Conservation (phyloP, 92 coral and sea anemone species). For the Palythoa grandiflora region DNA sequence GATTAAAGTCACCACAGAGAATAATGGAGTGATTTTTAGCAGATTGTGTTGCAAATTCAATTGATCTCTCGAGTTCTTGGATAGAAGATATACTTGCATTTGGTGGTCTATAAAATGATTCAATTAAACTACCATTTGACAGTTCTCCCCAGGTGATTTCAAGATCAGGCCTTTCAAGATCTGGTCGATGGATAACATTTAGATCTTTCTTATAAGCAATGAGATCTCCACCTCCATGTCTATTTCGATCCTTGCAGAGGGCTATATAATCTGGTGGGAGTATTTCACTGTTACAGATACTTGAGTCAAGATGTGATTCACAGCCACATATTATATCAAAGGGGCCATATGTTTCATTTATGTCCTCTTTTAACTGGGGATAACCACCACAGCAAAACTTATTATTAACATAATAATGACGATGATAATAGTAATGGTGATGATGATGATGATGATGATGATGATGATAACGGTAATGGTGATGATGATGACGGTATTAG, state of each 20-base stretch:
- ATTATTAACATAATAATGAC: too few species aligned
- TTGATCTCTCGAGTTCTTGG: neutral
- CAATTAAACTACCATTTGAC: neutral
- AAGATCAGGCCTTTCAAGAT: neutral
- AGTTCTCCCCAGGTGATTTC: conserved; percentile 11
- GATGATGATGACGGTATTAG: too few species aligned
- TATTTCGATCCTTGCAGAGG: neutral
- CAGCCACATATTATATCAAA: neutral
- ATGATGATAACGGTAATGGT: too few species aligned
- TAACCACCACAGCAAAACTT: too few species aligned
- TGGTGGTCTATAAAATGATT: neutral
- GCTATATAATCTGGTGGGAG: conserved; percentile 1
- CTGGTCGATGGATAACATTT: neutral
- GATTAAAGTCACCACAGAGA: neutral
- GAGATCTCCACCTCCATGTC: neutral
- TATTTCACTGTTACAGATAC: neutral
- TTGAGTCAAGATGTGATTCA: conserved; percentile 14
- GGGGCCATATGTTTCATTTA: neutral
- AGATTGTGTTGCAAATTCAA: neutral
- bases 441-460: too few species aligned
- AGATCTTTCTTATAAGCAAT: neutral
- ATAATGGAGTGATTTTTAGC: neutral
- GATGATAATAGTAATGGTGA: too few species aligned
- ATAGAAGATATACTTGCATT: neutral
- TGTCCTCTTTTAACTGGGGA: too few species aligned